A percentile compares a stretch with the other conserved stretches of the same genome.
Evolutionary conservation across 2,888 invertebrate genomes (phyloP).

Genomic region (Myopa testacea): DNA sequence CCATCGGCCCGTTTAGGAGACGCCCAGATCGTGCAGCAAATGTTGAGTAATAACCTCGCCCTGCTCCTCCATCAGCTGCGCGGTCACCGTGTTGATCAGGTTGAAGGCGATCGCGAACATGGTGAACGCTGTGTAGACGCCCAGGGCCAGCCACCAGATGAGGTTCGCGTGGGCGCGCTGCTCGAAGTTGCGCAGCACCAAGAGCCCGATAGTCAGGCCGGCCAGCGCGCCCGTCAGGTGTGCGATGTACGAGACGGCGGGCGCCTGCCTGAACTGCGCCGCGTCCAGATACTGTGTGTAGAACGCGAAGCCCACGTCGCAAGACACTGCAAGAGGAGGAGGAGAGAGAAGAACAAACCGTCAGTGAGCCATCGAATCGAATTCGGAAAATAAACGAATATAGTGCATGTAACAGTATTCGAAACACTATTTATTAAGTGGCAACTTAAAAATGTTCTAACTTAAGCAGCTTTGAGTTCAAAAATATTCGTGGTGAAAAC

Average conservation of each 20-base stretch:
- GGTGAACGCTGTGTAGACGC: constrained; percentile 92
- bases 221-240: constrained; percentile 95
- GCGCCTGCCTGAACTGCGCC: constrained; percentile 60
- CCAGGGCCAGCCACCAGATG: constrained; percentile 95
- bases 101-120: constrained; percentile 95
- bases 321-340: constrained; percentile 72
- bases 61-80: constrained; percentile 66
- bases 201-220: constrained; percentile 91
- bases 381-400: not conserved
- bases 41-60: constrained; percentile 68
- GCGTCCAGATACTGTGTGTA: constrained; percentile 82
- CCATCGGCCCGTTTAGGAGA: constrained; percentile 60
- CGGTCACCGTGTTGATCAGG: constrained; percentile 72
- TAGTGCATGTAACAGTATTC: not conserved
- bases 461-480: constrained; percentile 48
- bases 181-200: constrained; percentile 95
- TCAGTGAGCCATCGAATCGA: constrained; percentile 29
- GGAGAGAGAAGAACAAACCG: not conserved
- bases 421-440: constrained; percentile 13
- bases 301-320: constrained; percentile 94
- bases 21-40: constrained; percentile 68
- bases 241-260: constrained; percentile 94
- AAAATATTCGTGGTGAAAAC: constrained; percentile 52
- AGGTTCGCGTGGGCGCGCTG: constrained; percentile 89
- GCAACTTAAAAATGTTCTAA: not conserved